Evolutionary conservation across 2,888 invertebrate species (phyloP), one percentile per base, ranked within the genome.

Genomic region (Meghimatium bilineatum): DNA sequence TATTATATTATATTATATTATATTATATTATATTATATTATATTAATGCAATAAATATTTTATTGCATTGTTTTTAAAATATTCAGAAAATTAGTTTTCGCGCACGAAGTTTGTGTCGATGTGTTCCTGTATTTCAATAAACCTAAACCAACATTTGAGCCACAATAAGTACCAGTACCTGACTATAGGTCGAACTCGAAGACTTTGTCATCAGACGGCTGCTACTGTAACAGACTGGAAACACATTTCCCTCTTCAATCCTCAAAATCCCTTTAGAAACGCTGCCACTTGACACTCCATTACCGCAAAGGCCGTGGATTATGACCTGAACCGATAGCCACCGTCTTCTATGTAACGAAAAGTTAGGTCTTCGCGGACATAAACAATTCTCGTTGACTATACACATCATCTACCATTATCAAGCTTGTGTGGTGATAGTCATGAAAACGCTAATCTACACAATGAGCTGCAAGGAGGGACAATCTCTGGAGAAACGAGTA

Each of bases 251-350:
- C 56, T 26, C 36, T 23, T 36, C 49, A 80, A 71, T 80, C 80
- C 80, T n/a, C 23, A 5, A 23, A 80, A 80, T 80, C 71, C 60
- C 56, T 36, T 32, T 38, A 32, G 80, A 56, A 80, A 80, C 36
- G 71, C 69, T 34, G 36, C 56, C 80, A 80, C 80, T 80, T 80
- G 56, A 80, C 56, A 80, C 34, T 71, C 80, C 71, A 80, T 80
- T 80, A 80, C 52, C 80, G 36, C 80, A 80, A 80, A 80, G 69
- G n/a, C 79, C 32, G 52, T 34, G 80, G 67, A 80, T 80, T 80
- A 80, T 14, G 71, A 71, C 49, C 67, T 44, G 20, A 23, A 14
- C 78, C 2, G 38, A 49, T 8, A 63, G 67, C 29, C 8, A 67
- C 67, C 29, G 2, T 67, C 66, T 52, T 52, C 52, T 6, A 32